Base-by-base conservation (phyloP, 2,888 invertebrate species). In the Synanthedon vespiformis region DNA sequence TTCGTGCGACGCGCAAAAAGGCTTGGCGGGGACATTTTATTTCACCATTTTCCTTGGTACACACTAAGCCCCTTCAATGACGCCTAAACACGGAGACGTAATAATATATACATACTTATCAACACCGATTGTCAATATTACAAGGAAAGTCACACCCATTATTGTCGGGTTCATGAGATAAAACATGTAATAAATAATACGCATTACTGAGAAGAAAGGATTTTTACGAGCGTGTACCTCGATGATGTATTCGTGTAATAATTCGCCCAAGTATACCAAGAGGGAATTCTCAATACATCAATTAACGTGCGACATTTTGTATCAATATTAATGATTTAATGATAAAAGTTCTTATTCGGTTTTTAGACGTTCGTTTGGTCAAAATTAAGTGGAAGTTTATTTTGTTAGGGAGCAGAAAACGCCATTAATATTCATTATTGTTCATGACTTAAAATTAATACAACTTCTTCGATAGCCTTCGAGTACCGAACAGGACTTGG, bases 401-500 rank as follows among this genome's bases (percentile, higher is more conserved):
- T 67, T 66, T 66, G 57, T 55, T 55, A 55, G 55, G 61, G 57
- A 62, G 61, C 58, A 61, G 58, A 60, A 62, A 65, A 63, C 57
- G 62, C 59, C 59, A 73, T 74, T 72, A 71, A 70, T 73, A 73
- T 72, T 73, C 64, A 75, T 74, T 70, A 74, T 70, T 73, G 65
- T 70, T 70, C 67, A 68, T 65, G 63, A 76, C 62, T 72, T 66
- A 60, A 72, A 69, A 71, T 73, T 65, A 69, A 69, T 70, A 67
- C 60, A 75, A 70, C 58, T 72, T 70, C 62, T 64, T 68, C 58
- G 62, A 67, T 65, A 64, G 63, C 59, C 58, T 58, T 63, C 55
- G 54, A 64, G 61, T 52, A 54, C 40, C 55, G 51, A 51, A 55
- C 51, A 51, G 55, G 48, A 16, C 48, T 56, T 57, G 58, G 54